Evolutionary conservation across 2,113 vertebrate genomes (phyloP).

Genomic region (Percopsis transmontana): DNA sequence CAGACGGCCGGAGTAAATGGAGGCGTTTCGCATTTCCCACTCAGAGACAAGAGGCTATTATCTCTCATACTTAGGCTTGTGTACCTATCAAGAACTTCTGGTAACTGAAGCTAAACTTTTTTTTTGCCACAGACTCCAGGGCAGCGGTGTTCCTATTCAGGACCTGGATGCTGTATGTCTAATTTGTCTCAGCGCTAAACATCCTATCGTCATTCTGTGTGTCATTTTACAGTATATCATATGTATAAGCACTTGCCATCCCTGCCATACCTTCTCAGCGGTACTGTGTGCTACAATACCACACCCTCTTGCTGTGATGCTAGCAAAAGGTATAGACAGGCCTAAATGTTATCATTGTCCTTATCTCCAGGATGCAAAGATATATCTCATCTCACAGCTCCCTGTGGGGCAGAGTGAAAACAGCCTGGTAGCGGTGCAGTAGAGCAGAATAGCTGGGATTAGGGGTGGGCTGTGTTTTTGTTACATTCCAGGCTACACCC

Average conservation of each 20-base stretch:
- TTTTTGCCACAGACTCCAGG: slow-evolving; percentile 32
- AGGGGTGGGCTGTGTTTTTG: slow-evolving; percentile 61
- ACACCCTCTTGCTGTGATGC: not conserved
- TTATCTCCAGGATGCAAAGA: slow-evolving; percentile 23
- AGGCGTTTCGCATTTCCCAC: not conserved
- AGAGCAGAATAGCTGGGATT: not conserved
- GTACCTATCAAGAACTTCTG: slow-evolving; percentile 30
- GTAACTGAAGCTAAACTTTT: slow-evolving; percentile 26
- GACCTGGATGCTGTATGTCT: not conserved
- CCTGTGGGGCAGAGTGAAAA: slow-evolving; percentile 34
- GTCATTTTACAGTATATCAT: not conserved
- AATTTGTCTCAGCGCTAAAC: slow-evolving; percentile 6
- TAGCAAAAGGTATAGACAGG: slow-evolving; percentile 20
- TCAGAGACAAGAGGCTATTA: slow-evolving; percentile 37
- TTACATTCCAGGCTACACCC: slow-evolving; percentile 73
- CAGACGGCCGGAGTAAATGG: slow-evolving; percentile 7
- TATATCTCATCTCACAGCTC: slow-evolving; percentile 24
- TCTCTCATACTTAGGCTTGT: slow-evolving; percentile 40
- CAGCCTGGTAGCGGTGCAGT: slow-evolving; percentile 18
- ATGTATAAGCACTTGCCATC: slow-evolving; percentile 21
- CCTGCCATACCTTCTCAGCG: slow-evolving; percentile 40
- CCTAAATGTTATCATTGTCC: slow-evolving; percentile 20
- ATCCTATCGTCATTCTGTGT: not conserved
- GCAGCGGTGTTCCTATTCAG: slow-evolving; percentile 24
- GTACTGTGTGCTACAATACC: slow-evolving; percentile 30